Evolutionary conservation across 1,140 invertebrate species (phyloP).

Genomic region (Pseudomyrmex flavicornis): DNA sequence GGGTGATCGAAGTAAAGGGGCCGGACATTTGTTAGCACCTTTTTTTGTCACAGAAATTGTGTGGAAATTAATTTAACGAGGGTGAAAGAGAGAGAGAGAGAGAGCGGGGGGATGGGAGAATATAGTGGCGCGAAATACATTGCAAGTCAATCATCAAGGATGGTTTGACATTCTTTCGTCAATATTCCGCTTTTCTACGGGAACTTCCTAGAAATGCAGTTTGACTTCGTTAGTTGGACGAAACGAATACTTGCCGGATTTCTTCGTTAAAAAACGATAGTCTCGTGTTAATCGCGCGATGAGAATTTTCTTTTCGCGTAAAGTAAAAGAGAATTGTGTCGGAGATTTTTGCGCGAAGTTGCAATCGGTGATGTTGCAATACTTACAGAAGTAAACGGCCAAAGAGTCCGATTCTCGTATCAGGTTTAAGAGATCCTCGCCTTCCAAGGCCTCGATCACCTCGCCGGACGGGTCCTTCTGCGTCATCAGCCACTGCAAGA

Average conservation of each 20-base stretch:
- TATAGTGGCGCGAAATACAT: background rate
- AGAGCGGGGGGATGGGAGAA: background rate
- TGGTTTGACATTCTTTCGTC: background rate
- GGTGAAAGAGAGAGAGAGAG: no score
- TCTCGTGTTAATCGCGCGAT: constrained; percentile 1
- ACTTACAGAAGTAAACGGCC: constrained; percentile 97
- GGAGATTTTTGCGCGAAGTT: constrained; percentile 57
- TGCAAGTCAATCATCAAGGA: background rate
- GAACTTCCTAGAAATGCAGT: constrained; percentile 19
- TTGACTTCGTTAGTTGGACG: constrained; percentile 1
- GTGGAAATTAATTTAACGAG: constrained; percentile 9
- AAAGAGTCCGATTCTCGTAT: constrained; percentile 94
- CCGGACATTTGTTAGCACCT: constrained; percentile 9
- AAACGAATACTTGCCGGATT: background rate
- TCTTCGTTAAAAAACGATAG: background rate
- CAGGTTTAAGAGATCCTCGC: constrained; percentile 91
- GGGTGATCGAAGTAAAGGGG: background rate
- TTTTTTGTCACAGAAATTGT: background rate
- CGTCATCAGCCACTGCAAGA: constrained; percentile 95
- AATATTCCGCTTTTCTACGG: constrained; percentile 13
- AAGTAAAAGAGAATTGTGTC: constrained; percentile 4
- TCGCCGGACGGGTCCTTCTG: constrained; percentile 96
- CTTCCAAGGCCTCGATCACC: constrained; percentile 95
- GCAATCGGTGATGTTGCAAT: constrained; percentile 51
- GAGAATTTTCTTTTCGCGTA: background rate